These are phyloP conservation scores for Plectus sambesii DNA, from an alignment of 1,140 invertebrate species.

Conservation along the genomic window DNA sequence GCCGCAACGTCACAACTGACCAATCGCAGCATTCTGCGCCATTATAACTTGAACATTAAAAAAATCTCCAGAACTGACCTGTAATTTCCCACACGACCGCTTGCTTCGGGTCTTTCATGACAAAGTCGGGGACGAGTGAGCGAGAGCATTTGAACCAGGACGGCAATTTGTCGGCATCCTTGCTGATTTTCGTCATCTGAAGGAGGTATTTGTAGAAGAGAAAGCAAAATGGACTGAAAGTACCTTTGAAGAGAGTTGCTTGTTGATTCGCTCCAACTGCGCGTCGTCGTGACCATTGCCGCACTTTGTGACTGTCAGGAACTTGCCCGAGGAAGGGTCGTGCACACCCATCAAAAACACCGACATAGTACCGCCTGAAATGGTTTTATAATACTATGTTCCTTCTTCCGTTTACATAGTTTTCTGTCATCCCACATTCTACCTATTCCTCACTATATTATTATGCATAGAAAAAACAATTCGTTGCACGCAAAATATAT, in stretches of 20 bases:
- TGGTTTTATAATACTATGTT: no score
- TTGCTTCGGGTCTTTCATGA: conserved; percentile 65
- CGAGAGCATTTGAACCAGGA: conserved; percentile 70
- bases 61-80: conserved; percentile 13
- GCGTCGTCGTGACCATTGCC: conserved; percentile 68
- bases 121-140: conserved; percentile 73
- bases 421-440: no score
- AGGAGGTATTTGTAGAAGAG: not conserved
- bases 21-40: no score
- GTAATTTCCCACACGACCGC: conserved; percentile 14
- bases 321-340: conserved; percentile 57
- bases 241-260: conserved; percentile 50
- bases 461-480: no score
- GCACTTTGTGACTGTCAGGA: conserved; percentile 71
- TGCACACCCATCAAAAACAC: conserved; percentile 83
- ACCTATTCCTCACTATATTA: no score
- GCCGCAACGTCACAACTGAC: no score
- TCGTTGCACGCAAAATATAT: no score
- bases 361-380: conserved; percentile 70
- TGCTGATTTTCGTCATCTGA: conserved; percentile 2
- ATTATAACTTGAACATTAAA: no score
- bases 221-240: conserved; percentile 22
- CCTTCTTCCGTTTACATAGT: no score
- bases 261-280: conserved; percentile 64
- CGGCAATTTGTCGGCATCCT: conserved; percentile 59